phyloP scores from a whole-genome alignment of 2,113 vertebrate species.

The Tursiops truncatus region DNA sequence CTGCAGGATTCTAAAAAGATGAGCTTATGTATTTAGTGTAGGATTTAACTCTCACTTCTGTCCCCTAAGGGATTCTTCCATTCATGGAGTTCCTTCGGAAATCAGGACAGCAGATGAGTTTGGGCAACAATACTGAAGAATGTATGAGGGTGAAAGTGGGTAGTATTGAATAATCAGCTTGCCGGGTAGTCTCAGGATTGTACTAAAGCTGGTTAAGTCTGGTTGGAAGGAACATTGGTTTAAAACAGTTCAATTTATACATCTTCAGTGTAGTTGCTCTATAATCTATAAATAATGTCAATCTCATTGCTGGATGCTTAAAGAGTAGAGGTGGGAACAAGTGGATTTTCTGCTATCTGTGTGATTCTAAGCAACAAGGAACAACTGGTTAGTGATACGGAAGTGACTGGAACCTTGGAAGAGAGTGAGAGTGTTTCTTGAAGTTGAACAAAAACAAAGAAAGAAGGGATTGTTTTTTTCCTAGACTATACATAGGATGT shows the following conservation, averaged over 20 bases:
- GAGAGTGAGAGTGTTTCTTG: neutral
- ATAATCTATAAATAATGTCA: neutral
- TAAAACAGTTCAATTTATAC: slow-evolving; percentile 33
- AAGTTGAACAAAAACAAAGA: slow-evolving; percentile 31
- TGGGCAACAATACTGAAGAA: slow-evolving; percentile 35
- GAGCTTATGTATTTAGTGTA: slow-evolving; percentile 71
- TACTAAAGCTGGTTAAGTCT: neutral
- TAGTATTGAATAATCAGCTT: neutral
- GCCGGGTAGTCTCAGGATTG: neutral
- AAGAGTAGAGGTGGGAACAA: neutral
- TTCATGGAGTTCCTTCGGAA: slow-evolving; percentile 56
- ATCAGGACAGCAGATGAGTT: slow-evolving; percentile 32
- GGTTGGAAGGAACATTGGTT: slow-evolving; percentile 12
- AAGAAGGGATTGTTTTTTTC: neutral
- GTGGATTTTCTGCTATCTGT: neutral
- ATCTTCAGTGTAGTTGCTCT: neutral
- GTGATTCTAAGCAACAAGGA: neutral
- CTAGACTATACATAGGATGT: neutral
- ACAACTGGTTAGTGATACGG: neutral
- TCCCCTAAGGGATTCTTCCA: slow-evolving; percentile 67
- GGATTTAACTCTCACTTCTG: slow-evolving; percentile 68
- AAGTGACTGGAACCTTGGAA: neutral
- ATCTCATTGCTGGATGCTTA: neutral
- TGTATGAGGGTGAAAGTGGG: slow-evolving; percentile 14
- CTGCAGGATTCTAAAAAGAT: slow-evolving; percentile 63